These are phyloP conservation scores for Esox niger DNA, from an alignment of 2,113 vertebrate species.

Conservation along the genomic window DNA sequence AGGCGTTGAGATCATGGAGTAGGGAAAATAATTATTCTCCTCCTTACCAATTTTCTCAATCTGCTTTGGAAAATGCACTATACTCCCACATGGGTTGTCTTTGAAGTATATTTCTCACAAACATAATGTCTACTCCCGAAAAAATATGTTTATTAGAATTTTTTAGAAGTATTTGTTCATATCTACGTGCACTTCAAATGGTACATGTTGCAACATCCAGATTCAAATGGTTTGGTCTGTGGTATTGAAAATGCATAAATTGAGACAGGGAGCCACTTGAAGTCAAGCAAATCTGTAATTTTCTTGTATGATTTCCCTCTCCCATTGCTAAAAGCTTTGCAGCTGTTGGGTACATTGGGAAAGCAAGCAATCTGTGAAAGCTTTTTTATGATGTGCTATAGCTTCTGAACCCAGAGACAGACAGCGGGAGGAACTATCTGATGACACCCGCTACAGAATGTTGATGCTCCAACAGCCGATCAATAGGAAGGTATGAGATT, in stretches of 20 bases:
- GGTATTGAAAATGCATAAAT: slow-evolving; percentile 25
- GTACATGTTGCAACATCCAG: slow-evolving; percentile 24
- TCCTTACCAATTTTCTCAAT: too few relatives aligned
- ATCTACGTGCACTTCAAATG: slow-evolving; percentile 37
- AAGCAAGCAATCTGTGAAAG: slow-evolving; percentile 27
- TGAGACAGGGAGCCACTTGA: slow-evolving; percentile 37
- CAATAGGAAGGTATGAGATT: slow-evolving; percentile 59
- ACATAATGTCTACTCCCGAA: background rate
- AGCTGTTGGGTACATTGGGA: slow-evolving; percentile 36
- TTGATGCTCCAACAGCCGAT: slow-evolving; percentile 60
- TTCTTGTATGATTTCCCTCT: slow-evolving; percentile 21
- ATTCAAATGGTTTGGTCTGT: slow-evolving; percentile 32
- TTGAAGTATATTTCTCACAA: background rate
- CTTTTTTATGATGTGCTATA: slow-evolving; percentile 39
- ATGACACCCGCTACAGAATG: slow-evolving; percentile 57
- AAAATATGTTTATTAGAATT: too few relatives aligned
- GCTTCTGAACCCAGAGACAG: slow-evolving; percentile 15
- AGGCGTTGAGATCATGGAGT: too few relatives aligned
- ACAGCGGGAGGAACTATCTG: slow-evolving; percentile 61
- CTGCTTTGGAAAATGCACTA: too few relatives aligned
- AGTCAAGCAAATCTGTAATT: slow-evolving; percentile 40
- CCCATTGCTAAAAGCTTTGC: slow-evolving; percentile 34
- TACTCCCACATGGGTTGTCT: background rate
- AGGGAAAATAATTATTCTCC: too few relatives aligned
- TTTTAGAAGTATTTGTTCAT: too few relatives aligned